Evolutionary conservation across 1,140 invertebrate genomes (phyloP), one percentile per base, ranked within the genome.

Genomic region (Papilio helenus): DNA sequence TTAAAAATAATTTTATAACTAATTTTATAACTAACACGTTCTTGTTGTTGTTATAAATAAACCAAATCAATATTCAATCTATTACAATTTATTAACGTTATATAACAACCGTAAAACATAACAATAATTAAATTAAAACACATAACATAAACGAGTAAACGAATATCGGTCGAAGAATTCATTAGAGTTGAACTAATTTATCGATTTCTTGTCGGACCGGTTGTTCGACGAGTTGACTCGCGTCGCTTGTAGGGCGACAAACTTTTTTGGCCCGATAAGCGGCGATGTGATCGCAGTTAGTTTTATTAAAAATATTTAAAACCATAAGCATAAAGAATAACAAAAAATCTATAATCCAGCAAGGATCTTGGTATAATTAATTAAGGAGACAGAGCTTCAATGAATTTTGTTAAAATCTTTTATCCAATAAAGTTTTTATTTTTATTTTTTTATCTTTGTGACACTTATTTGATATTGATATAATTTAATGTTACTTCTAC

Each of bases 151-250:
- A 68, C 26, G 18, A 68, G 61, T 29, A 68, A 68, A 68, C 61
- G 61, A 68, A 68, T 68, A 14, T 68, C 61, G 26, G 23, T 68
- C 61, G 61, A 68, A 29, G 26, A 68, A 68, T 68, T 68, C 58
- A 61, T 61, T 68, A 68, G 18, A 68, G 61, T 34, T 68, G 61
- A 68, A 29, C 61, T 14, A 68, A 68, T 68, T 68, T 34, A 68
- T 68, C 61, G 61, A 29, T 68, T 68, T 68, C 61, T 29, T 34
- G 61, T 68, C 61, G 26, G 61, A 68, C 61, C 61, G 61, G 61
- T 68, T 29, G 61, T 61, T 26, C 4, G 26, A 34, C 14, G 1
- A 3, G 26, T 68, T 14, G 51, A 55, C 18, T 55, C 51, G 26
- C 23, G 26, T 0, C 26, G 61, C 61, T 68, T 29, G 9, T 55